Conservation (phyloP, 2,113 vertebrate genomes). For the Hippopotamus amphibius region DNA sequence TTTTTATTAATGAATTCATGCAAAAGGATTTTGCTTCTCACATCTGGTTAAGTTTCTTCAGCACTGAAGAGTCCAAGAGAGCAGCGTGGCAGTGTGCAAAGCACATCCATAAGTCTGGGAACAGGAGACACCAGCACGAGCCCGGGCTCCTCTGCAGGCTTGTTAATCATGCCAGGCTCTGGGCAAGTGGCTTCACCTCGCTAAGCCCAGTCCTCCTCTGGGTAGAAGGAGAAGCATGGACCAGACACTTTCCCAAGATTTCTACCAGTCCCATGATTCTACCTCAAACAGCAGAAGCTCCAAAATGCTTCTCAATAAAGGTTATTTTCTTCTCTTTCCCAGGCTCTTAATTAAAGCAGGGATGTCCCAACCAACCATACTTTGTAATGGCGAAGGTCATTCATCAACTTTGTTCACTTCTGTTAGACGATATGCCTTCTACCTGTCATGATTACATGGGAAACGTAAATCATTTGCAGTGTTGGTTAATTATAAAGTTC, state of each 20-base stretch:
- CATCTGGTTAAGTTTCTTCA: neutral
- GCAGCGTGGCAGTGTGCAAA: neutral
- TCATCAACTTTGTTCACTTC: neutral
- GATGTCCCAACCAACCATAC: neutral
- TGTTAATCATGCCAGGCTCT: neutral
- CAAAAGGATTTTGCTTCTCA: neutral
- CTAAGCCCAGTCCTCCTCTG: neutral
- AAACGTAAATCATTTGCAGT: neutral
- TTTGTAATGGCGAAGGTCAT: neutral
- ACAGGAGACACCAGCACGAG: neutral
- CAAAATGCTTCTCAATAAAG: neutral
- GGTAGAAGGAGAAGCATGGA: neutral
- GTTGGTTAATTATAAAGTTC: neutral
- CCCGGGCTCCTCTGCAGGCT: neutral
- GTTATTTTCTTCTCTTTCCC: neutral
- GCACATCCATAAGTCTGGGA: neutral
- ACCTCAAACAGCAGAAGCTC: neutral
- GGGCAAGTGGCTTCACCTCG: neutral
- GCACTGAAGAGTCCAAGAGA: neutral
- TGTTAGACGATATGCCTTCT: neutral
- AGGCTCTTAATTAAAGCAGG: neutral
- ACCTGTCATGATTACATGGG: neutral
- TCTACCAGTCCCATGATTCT: neutral
- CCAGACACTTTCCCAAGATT: neutral
- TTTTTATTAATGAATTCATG: neutral